Conservation (phyloP, 1,140 invertebrate species). For the Heliconius nattereri region DNA sequence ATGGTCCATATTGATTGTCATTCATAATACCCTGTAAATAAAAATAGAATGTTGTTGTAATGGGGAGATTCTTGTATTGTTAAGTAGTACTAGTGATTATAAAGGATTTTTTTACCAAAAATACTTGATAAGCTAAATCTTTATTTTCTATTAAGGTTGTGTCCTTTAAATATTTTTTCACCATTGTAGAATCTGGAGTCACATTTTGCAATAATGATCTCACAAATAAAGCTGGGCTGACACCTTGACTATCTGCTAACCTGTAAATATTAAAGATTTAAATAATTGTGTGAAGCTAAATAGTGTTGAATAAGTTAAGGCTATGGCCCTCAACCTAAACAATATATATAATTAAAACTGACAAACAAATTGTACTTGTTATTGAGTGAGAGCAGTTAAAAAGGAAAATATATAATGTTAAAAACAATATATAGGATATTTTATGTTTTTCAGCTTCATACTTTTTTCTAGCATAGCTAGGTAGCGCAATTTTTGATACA, state of each 20-base stretch:
- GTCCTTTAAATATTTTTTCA: constrained; percentile 9
- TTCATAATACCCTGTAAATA: constrained; percentile 83
- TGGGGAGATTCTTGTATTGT: neutral
- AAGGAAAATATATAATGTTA: too few relatives aligned
- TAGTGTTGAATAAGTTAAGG: too few relatives aligned
- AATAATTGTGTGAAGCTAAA: too few relatives aligned
- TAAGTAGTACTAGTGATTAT: neutral
- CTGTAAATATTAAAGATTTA: constrained; percentile 40
- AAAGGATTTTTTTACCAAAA: constrained; percentile 83
- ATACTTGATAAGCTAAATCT: constrained; percentile 88
- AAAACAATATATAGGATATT: too few relatives aligned
- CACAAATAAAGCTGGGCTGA: constrained; percentile 73
- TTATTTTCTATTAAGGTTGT: constrained; percentile 83
- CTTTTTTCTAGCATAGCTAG: too few relatives aligned
- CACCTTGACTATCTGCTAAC: constrained; percentile 69
- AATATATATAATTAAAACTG: too few relatives aligned
- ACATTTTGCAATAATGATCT: constrained; percentile 72
- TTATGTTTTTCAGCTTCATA: too few relatives aligned
- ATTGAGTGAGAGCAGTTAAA: too few relatives aligned
- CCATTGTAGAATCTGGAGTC: constrained; percentile 44
- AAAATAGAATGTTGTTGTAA: neutral
- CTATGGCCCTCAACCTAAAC: too few relatives aligned
- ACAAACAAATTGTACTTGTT: too few relatives aligned
- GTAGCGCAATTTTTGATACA: too few relatives aligned
- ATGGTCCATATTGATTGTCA: constrained; percentile 89